Base-by-base conservation (phyloP, 2,888 invertebrate species). In the Drepana falcataria region DNA sequence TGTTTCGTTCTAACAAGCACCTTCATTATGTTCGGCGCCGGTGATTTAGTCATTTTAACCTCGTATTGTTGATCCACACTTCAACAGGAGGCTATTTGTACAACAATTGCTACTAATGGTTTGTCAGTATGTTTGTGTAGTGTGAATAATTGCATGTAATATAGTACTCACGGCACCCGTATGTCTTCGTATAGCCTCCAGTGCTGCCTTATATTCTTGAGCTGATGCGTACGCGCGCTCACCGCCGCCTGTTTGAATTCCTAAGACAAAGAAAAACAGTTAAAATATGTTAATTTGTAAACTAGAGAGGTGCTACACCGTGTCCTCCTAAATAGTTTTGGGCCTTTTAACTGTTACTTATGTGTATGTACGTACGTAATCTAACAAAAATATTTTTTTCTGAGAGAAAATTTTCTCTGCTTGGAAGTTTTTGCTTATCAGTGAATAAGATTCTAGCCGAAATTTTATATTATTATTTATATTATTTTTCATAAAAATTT, bases 151-250 rank as follows among this genome's bases (percentile, higher is more conserved):
- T 41, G 52, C 34, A 48, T 49, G 55, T 53, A 51, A 53, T 53
- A 52, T 55, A 52, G 41, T 54, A 81, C 89, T 83, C 66, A 90
- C 89, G 59, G 82, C 86, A 55, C 89, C 89, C 21, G 89, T 89
- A 61, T 88, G 73, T 66, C 82, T 83, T 56, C 86, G 77, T 72
- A 89, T 79, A 55, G 87, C 85, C 58, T 88, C 85, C 34, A 89
- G 77, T 49, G 87, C 87, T 54, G 86, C 87, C 75, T 86, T 90
- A 73, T 87, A 87, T 66, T 89, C 90, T 60, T 86, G 86, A 55
- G 87, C 87, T 35, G 90, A 84, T 48, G 82, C 86, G 56, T 73
- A 83, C 21, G 77, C 76, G 55, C 80, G 85, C 58, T 85, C 90
- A 34, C 81, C 73, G 47, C 83, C 77, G 48, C 88, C 90, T 33